phyloP scores from a whole-genome alignment of 2,888 invertebrate species.

The Caenorhabditis sulstoni region DNA sequence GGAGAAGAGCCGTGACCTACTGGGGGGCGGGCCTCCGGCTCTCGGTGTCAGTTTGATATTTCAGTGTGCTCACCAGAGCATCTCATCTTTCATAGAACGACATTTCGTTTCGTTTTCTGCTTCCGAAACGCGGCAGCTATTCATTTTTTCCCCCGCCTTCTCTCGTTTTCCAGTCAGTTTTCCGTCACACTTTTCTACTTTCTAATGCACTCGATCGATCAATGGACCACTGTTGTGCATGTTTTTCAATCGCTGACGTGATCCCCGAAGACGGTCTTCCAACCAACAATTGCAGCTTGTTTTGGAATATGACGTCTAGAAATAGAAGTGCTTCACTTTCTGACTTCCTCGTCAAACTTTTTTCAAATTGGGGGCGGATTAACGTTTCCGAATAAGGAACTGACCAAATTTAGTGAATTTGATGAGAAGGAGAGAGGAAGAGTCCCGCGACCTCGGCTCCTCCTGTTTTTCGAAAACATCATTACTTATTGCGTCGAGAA shows the following conservation, averaged over 20 bases:
- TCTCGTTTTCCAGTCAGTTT: conserved; percentile 1
- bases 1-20: conserved; percentile 32
- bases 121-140: conserved; percentile 9
- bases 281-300: too few species aligned
- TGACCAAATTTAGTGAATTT: too few species aligned
- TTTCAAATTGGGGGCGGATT: too few species aligned
- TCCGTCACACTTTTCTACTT: too few species aligned
- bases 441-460: background rate
- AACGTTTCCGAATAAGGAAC: background rate
- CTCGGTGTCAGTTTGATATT: conserved; percentile 51
- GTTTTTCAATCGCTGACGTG: too few species aligned
- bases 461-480: conserved; percentile 26
- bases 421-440: too few species aligned
- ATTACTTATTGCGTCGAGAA: conserved; percentile 13
- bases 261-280: too few species aligned
- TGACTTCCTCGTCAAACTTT: too few species aligned
- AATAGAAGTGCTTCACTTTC: too few species aligned
- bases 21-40: too few species aligned
- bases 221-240: background rate
- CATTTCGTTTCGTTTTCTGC: conserved; percentile 31
- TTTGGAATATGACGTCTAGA: too few species aligned
- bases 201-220: too few species aligned
- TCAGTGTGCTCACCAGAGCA: conserved; percentile 51
- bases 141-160: background rate
- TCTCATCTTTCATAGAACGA: conserved; percentile 50